A percentile compares a stretch with the other conserved stretches of the same genome.
Conservation (phyloP, 1,140 invertebrate species). For the Uloborus diversus region DNA sequence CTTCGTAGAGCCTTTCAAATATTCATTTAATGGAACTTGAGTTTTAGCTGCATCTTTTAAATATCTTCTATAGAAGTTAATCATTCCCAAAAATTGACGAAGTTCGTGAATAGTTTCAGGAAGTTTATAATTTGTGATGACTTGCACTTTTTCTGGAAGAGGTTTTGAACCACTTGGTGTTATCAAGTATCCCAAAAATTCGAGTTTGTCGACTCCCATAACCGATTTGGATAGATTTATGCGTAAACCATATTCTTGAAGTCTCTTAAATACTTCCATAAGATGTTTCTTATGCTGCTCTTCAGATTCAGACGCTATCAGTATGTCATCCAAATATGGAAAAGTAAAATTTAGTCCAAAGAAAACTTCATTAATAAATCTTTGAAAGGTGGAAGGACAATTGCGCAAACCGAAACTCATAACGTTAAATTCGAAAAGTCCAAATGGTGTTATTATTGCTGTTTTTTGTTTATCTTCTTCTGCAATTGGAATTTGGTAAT, state of each 20-base stretch:
- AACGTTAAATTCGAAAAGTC: constrained; percentile 61
- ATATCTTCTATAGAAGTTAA: constrained; percentile 66
- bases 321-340: constrained; percentile 70
- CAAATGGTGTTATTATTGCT: constrained; percentile 58
- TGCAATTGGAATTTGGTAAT: no score
- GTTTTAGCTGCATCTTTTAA: constrained; percentile 59
- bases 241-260: background rate
- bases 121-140: constrained; percentile 58
- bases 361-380: constrained; percentile 54
- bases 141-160: constrained; percentile 21
- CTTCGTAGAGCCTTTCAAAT: background rate
- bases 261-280: background rate
- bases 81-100: constrained; percentile 24
- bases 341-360: constrained; percentile 61
- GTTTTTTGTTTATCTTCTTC: constrained; percentile 60
- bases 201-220: constrained; percentile 9
- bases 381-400: constrained; percentile 60
- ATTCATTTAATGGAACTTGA: constrained; percentile 43
- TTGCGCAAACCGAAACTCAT: constrained; percentile 62
- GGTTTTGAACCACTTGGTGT: background rate
- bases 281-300: constrained; percentile 64
- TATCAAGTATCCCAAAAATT: constrained; percentile 41
- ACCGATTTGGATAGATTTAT: constrained; percentile 37
- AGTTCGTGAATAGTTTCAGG: constrained; percentile 56
- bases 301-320: constrained; percentile 64